Evolutionary conservation across 2,797 vertebrate genomes (phyloP).

Genomic region (Micropoecilia bifurca): DNA sequence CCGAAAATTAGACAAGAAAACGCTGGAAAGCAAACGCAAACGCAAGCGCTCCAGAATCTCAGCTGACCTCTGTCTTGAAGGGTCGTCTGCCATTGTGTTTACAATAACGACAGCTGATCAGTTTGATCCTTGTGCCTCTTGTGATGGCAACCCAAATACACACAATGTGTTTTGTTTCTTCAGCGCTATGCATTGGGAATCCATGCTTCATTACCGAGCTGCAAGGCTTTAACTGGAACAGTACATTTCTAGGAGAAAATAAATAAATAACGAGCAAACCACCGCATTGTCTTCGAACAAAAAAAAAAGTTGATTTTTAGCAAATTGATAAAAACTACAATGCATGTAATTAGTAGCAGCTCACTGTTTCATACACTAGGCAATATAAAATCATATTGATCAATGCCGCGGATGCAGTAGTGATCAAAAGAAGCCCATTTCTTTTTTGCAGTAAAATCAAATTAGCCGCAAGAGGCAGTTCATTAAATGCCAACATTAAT

Average conservation of each 20-base stretch:
- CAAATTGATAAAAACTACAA: constrained; percentile 1
- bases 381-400: constrained; percentile 22
- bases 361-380: neutral
- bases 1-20: neutral
- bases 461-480: constrained; percentile 55
- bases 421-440: constrained; percentile 50
- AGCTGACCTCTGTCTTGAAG: neutral
- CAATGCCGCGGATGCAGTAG: neutral
- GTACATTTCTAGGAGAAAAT: neutral
- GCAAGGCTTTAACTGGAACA: neutral
- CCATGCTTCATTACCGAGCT: neutral
- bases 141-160: neutral
- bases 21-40: neutral
- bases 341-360: constrained; percentile 5
- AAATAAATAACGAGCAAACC: neutral
- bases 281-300: neutral
- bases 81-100: neutral
- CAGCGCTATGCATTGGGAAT: neutral
- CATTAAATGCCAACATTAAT: constrained; percentile 57
- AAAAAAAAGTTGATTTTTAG: neutral
- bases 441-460: constrained; percentile 52
- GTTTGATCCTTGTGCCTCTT: neutral
- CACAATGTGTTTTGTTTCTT: neutral
- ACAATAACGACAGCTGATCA: neutral
- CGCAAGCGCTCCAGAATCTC: neutral